Conservation (phyloP, 2,888 invertebrate species). For the Tinea pellionella region DNA sequence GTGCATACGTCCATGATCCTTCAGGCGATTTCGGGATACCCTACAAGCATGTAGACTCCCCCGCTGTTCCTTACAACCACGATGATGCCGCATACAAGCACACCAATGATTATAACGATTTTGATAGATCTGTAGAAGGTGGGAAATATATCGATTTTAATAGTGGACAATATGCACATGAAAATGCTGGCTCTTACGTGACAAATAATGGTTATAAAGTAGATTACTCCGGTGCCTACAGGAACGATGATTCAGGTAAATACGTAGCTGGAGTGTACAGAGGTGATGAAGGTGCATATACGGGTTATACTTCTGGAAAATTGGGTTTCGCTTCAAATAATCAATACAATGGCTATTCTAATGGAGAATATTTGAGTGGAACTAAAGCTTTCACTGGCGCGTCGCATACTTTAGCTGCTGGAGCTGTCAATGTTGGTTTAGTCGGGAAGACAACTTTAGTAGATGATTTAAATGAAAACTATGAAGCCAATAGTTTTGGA, state of each 20-base stretch:
- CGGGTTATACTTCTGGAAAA: not conserved
- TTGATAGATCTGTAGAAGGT: slow-evolving; percentile 29
- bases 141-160: slow-evolving; percentile 21
- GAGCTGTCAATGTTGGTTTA: slow-evolving; percentile 57
- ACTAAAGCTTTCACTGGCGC: slow-evolving; percentile 42
- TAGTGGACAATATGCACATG: slow-evolving; percentile 17
- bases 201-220: slow-evolving; percentile 33
- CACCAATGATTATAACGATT: slow-evolving; percentile 34
- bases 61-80: slow-evolving; percentile 45
- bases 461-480: slow-evolving; percentile 40
- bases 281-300: not conserved
- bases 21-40: slow-evolving; percentile 55
- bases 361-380: slow-evolving; percentile 41
- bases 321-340: slow-evolving; percentile 18
- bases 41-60: slow-evolving; percentile 48
- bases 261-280: slow-evolving; percentile 10
- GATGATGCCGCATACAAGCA: slow-evolving; percentile 38
- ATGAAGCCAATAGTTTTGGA: slow-evolving; percentile 17
- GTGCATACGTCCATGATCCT: slow-evolving; percentile 59
- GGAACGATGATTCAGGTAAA: slow-evolving; percentile 19
- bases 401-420: slow-evolving; percentile 54
- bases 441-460: slow-evolving; percentile 60
- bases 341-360: slow-evolving; percentile 32
- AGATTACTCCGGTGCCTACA: slow-evolving; percentile 20
- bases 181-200: slow-evolving; percentile 33